Percentiles rank a stretch among this genome's conserved stretches.
Evolutionary conservation across 1,140 invertebrate species (phyloP).

Genomic region (Euborellia annulipes): DNA sequence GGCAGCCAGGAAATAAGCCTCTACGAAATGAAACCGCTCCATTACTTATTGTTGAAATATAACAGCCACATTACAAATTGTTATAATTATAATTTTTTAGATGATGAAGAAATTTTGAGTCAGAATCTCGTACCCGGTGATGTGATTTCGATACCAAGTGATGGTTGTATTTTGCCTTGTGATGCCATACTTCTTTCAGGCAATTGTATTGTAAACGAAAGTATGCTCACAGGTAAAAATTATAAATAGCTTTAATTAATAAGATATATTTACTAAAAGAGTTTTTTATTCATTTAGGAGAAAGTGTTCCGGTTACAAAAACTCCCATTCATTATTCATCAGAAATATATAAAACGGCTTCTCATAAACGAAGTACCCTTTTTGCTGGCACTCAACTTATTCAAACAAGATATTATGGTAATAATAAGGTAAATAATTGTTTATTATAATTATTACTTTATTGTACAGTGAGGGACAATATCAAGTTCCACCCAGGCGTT

Average conservation of each 20-base stretch:
- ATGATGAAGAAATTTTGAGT: constrained; percentile 33
- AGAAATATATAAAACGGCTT: constrained; percentile 40
- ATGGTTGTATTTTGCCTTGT: constrained; percentile 77
- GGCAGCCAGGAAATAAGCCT: too few species aligned
- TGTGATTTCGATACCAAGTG: constrained; percentile 65
- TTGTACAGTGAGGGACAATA: too few species aligned
- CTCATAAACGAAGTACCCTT: constrained; percentile 62
- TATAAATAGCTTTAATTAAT: constrained; percentile 10
- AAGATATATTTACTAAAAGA: not conserved
- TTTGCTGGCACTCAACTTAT: constrained; percentile 92
- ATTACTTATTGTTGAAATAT: too few species aligned
- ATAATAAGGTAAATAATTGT: constrained; percentile 54
- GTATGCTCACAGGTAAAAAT: constrained; percentile 67
- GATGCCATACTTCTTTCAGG: constrained; percentile 79
- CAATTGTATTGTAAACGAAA: constrained; percentile 84
- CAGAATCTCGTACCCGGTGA: constrained; percentile 73
- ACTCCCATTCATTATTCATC: constrained; percentile 45
- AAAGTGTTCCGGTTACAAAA: constrained; percentile 71
- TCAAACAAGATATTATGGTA: constrained; percentile 83
- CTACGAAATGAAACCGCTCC: too few species aligned
- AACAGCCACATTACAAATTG: too few species aligned
- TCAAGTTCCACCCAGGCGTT: too few species aligned
- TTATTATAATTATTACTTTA: too few species aligned
- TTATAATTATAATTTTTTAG: constrained; percentile 17
- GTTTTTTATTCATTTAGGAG: constrained; percentile 33